These are phyloP conservation scores for Cettia cetti DNA, from an alignment of 2,113 vertebrate species.

Conservation along the genomic window DNA sequence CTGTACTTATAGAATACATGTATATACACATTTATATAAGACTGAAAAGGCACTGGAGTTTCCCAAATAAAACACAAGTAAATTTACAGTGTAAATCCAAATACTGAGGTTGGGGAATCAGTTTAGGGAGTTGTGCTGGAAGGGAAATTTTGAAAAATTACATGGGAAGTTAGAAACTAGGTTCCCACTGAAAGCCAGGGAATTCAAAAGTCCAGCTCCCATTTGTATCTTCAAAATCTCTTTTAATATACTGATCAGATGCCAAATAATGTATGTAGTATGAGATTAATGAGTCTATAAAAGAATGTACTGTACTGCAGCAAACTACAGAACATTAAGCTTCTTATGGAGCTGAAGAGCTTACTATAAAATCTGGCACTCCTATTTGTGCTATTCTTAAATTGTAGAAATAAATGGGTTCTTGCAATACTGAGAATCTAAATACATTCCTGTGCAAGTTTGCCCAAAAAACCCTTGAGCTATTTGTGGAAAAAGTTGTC, in stretches of 20 bases:
- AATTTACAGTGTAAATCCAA: background rate
- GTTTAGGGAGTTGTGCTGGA: background rate
- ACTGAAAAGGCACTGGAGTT: constrained; percentile 60
- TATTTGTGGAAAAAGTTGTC: background rate
- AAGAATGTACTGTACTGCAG: background rate
- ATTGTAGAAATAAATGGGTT: background rate
- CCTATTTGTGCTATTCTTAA: background rate
- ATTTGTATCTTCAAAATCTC: background rate
- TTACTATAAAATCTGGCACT: background rate
- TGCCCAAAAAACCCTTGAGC: background rate
- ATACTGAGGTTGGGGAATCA: background rate
- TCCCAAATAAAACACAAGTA: constrained; percentile 8
- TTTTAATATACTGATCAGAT: background rate
- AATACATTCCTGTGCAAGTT: background rate
- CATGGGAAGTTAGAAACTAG: background rate
- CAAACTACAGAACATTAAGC: background rate
- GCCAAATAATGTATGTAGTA: background rate
- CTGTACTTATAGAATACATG: background rate
- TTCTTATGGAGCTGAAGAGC: background rate
- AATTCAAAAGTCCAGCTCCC: background rate
- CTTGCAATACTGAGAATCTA: background rate
- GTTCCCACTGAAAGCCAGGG: background rate
- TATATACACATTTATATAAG: constrained; percentile 35
- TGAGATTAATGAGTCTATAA: background rate
- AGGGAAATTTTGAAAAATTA: background rate